Base-by-base conservation (phyloP, 2,113 vertebrate genomes). In the Delphinapterus leucas region DNA sequence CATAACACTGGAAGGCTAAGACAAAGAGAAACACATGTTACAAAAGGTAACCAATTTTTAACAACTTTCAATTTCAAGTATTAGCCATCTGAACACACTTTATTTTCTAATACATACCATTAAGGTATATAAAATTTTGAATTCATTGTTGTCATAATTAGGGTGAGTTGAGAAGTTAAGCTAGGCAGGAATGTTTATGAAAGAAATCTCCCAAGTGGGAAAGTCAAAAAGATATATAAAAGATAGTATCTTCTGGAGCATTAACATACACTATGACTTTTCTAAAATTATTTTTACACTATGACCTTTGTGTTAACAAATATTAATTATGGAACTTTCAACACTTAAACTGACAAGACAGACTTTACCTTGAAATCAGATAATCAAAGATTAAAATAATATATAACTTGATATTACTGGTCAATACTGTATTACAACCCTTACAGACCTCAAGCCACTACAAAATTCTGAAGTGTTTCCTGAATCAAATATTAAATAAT, bases 1-100 rank as follows among this genome's bases (percentile, higher is more conserved):
- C 85, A 98, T 80, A 98, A 99, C 97, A 92, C 99, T 99, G 93
- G 99, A 99, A 68, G 99, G 99, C 99, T 99, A 97, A 8, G 33
- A 53, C 12, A 77, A 84, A 88, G 33, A 26, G 93, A 97, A 96
- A 71, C 3, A 44, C 0, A 44, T 0, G 2, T 96, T 81, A 97
- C 20, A n/a, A 81, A 61, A 33, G 23, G 12, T 15, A 60, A 41
- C 36, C 26, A 47, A 55, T 79, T 36, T 68, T 68, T 41, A 86
- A 88, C 15, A 70, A 90, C 25, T 80, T 76, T 70, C 82, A 71
- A 88, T 79, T 63, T 91, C 36, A 68, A 85, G 26, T 28, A 31
- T 70, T 23, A 97, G 44, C 21, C 90, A 88, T n/a, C 0, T 33
- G 65, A 96, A 63, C 17, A 87, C 0, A 58, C 73, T 74, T 97